These are phyloP conservation scores for Poecilia wingei DNA, from an alignment of 2,797 vertebrate species.

Conservation along the genomic window DNA sequence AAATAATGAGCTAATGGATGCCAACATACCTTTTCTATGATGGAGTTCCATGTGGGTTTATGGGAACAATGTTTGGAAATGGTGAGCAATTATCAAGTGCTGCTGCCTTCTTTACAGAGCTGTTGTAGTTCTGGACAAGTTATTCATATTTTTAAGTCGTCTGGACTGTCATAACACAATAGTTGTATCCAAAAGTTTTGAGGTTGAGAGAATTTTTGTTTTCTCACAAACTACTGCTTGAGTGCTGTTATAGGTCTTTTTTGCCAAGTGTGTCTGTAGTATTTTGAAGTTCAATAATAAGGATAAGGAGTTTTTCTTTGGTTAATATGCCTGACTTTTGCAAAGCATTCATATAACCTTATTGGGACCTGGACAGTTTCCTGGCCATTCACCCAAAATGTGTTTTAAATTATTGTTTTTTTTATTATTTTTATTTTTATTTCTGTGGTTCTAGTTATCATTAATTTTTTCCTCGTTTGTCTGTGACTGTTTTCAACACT, in stretches of 20 bases:
- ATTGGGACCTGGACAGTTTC: background rate
- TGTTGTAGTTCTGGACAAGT: background rate
- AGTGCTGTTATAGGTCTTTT: background rate
- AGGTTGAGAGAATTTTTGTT: background rate
- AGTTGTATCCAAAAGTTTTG: background rate
- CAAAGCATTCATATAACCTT: background rate
- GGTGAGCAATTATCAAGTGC: slow-evolving; percentile 39
- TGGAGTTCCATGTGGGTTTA: slow-evolving; percentile 45
- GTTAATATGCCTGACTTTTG: background rate
- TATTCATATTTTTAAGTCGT: slow-evolving; percentile 3
- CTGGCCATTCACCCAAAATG: background rate
- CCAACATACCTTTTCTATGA: slow-evolving; percentile 71
- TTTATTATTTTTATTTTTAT: background rate
- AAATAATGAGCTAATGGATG: slow-evolving; percentile 66
- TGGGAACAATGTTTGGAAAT: slow-evolving; percentile 44
- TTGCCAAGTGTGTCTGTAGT: background rate
- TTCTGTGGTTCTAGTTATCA: background rate
- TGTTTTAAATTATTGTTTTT: too few species aligned
- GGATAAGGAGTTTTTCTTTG: too few species aligned
- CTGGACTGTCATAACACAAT: background rate
- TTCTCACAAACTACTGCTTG: background rate
- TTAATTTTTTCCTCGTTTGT: background rate
- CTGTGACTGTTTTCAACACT: background rate
- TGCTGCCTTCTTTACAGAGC: slow-evolving; percentile 7
- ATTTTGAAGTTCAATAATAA: background rate